Evolutionary conservation across 1,140 invertebrate genomes (phyloP).

Genomic region (Meloidogyne floridensis): DNA sequence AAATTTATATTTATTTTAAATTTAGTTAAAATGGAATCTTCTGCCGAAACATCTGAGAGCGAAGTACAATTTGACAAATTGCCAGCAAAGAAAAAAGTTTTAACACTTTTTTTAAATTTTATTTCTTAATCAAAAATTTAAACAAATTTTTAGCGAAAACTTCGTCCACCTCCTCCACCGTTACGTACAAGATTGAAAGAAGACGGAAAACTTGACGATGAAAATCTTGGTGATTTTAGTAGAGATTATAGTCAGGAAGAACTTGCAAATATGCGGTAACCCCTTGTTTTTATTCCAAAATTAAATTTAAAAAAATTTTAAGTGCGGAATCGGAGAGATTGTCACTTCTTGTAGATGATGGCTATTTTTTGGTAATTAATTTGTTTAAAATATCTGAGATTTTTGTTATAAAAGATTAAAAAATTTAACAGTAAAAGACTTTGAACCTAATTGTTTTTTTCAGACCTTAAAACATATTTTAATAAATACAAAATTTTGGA

Average conservation of each 20-base stretch:
- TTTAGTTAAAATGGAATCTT: background rate
- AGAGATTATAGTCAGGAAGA: background rate
- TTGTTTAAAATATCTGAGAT: background rate
- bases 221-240: background rate
- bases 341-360: background rate
- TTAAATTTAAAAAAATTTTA: background rate
- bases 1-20: no score
- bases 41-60: background rate
- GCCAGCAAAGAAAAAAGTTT: background rate
- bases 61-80: background rate
- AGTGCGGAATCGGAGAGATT: background rate
- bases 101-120: background rate
- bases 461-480: no score
- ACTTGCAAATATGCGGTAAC: background rate
- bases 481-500: no score
- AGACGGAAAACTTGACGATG: background rate
- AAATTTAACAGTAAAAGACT: background rate
- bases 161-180: background rate
- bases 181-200: conserved; percentile 3
- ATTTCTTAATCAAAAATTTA: background rate
- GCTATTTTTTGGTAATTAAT: background rate
- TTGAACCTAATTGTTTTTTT: no score
- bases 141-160: background rate
- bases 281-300: background rate
- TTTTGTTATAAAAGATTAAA: background rate